A percentile compares a stretch with the other conserved stretches of the same genome.
phyloP scores from a whole-genome alignment of 2,888 invertebrate genomes.

The Vandiemenella viatica region DNA sequence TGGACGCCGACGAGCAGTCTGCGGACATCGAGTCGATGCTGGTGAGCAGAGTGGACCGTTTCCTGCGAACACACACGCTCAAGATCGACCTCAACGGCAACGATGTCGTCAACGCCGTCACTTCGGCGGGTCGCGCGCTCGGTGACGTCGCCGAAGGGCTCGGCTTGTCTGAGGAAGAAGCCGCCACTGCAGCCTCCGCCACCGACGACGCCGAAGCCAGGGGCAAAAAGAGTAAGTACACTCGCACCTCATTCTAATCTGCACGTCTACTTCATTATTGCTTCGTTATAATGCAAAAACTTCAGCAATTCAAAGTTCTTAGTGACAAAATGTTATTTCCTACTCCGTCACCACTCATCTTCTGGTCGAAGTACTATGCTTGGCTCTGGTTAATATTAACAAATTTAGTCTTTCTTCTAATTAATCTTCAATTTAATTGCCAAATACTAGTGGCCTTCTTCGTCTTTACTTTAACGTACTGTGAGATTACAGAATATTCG shows the following conservation, averaged over 20 bases:
- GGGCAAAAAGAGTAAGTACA: conserved; percentile 56
- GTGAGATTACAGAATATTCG: no score
- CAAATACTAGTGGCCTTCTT: no score
- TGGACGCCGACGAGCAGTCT: conserved; percentile 24
- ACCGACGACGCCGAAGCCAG: conserved; percentile 51
- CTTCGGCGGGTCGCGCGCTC: conserved; percentile 63
- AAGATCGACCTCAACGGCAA: conserved; percentile 73
- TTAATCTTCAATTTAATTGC: no score
- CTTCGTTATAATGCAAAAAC: not conserved
- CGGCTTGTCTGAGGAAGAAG: conserved; percentile 38
- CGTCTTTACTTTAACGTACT: no score
- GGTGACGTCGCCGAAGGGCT: conserved; percentile 48
- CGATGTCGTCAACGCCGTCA: conserved; percentile 65
- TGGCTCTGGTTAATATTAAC: no score
- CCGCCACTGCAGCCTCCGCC: not conserved
- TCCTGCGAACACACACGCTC: conserved; percentile 64
- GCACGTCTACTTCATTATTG: not conserved
- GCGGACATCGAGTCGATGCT: conserved; percentile 43
- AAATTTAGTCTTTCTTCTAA: no score
- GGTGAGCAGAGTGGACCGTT: conserved; percentile 52
- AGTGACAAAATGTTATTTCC: no score
- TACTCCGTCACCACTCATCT: no score
- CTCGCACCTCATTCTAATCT: not conserved
- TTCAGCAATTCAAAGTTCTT: no score
- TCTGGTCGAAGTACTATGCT: no score